Evolutionary conservation across 2,888 invertebrate species (phyloP), one percentile per base, ranked within the genome.

Genomic region (Leptothorax acervorum): DNA sequence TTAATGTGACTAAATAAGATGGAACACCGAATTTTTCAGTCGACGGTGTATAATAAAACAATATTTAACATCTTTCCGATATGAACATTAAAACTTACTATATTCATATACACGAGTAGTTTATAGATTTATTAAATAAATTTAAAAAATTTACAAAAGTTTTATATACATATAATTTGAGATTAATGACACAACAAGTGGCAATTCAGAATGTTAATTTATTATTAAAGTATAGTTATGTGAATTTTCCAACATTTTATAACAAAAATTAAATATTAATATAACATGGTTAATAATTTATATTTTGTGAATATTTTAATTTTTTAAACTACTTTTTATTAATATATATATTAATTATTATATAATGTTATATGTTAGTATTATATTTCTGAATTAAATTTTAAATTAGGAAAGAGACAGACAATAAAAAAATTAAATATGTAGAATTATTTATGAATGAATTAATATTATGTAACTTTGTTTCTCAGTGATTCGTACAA

Each of bases 401-500:
- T 35, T 35, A 42, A 42, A 23, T 11, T 28, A 12, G 1, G 9
- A 11, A 68, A 31, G 18, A n/a, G 15, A 53, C 6, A 51, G 48
- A 11, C 6, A 53, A n/a, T 35, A 9, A 28, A 39, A 31, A 55
- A 55, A 55, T 55, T 55, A 73, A 28, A 28, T 73, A 28, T 2
- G 4, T 9, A 39, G 4, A 71, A 55, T 15, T 39, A 53, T 51
- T 53, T 9, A 57, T 18, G n/a, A 73, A 45, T 73, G 15, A 45
- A 45, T 31, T 45, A 23, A 35, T 12, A n/a, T 45, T 60, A 60
- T 74, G 28, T 6, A 8, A 18, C 18, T 71, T 75, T 23, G 15
- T 45, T 74, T 74, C 31, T 62, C 18, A 74, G 12, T 11, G 28
- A 53, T 71, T 71, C 18, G 11, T 51, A 35, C 12, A 31, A 45